Percentiles rank a stretch among this genome's conserved stretches.
These are phyloP conservation scores for Nettapus auritus DNA, from an alignment of 2,113 vertebrate species.

Conservation along the genomic window DNA sequence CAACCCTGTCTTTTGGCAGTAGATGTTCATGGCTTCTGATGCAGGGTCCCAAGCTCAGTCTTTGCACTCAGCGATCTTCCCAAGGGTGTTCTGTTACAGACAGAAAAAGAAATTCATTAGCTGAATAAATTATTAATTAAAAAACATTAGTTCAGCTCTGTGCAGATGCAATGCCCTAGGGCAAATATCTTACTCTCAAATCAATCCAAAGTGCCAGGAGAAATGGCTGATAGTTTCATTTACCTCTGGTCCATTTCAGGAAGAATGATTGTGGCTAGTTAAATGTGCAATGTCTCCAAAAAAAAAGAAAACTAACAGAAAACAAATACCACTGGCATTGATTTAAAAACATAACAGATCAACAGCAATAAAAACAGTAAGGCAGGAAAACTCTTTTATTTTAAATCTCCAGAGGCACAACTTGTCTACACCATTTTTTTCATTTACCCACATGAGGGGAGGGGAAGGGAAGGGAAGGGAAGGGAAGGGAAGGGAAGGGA, in stretches of 20 bases:
- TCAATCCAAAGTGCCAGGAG: slow-evolving; percentile 1
- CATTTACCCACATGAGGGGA: background rate
- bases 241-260: background rate
- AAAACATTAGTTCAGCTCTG: slow-evolving; percentile 36
- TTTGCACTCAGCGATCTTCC: slow-evolving; percentile 31
- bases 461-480: too few species aligned
- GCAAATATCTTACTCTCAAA: slow-evolving; percentile 23
- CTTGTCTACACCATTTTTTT: background rate
- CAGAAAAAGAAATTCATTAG: slow-evolving; percentile 22
- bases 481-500: too few species aligned
- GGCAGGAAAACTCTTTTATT: background rate
- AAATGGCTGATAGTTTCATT: slow-evolving; percentile 4
- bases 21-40: slow-evolving; percentile 11
- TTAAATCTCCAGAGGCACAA: background rate
- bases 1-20: background rate
- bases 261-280: background rate
- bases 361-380: background rate
- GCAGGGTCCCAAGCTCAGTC: slow-evolving; percentile 49
- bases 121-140: slow-evolving; percentile 65
- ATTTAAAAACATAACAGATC: background rate
- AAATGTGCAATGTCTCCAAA: background rate
- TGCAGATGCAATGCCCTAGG: background rate
- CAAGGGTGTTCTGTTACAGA: slow-evolving; percentile 27
- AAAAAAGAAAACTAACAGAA: background rate
- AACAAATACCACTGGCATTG: background rate